phyloP scores from a whole-genome alignment of 2,888 invertebrate genomes.

The Tridacna gigas region DNA sequence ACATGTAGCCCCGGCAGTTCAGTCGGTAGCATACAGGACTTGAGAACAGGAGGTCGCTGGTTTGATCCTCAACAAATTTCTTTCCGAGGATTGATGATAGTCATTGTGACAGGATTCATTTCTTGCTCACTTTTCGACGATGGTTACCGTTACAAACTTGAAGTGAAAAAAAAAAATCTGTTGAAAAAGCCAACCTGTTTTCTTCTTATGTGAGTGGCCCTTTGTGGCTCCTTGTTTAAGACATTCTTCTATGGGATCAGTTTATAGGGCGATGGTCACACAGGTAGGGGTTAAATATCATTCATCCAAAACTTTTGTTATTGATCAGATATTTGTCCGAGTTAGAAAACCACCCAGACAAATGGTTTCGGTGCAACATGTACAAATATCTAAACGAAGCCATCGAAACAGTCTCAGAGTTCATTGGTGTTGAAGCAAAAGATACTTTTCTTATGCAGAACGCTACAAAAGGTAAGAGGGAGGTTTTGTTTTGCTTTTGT shows the following conservation, averaged over 20 bases:
- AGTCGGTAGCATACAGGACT: too few relatives aligned
- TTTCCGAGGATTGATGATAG: too few relatives aligned
- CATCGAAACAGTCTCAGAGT: slow-evolving; percentile 48
- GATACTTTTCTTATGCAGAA: slow-evolving; percentile 67
- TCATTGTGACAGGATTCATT: too few relatives aligned
- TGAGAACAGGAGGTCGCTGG: too few relatives aligned
- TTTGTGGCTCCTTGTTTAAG: background rate
- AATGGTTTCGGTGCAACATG: slow-evolving; percentile 62
- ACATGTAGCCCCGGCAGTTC: too few relatives aligned
- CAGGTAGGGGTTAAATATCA: too few relatives aligned
- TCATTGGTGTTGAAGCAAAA: slow-evolving; percentile 51
- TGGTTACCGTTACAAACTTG: too few relatives aligned
- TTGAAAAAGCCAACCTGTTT: too few relatives aligned
- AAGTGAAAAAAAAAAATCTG: too few relatives aligned
- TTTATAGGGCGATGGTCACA: background rate
- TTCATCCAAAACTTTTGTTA: background rate
- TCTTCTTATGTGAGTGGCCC: background rate
- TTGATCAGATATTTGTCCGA: slow-evolving; percentile 47
- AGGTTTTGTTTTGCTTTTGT: too few relatives aligned
- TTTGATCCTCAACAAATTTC: too few relatives aligned
- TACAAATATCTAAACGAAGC: slow-evolving; percentile 38
- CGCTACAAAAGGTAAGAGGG: slow-evolving; percentile 64
- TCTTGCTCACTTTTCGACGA: too few relatives aligned
- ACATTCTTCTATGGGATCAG: background rate
- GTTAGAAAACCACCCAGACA: slow-evolving; percentile 62